Conservation (phyloP, 1,140 invertebrate genomes). For the Oppia nitens region DNA sequence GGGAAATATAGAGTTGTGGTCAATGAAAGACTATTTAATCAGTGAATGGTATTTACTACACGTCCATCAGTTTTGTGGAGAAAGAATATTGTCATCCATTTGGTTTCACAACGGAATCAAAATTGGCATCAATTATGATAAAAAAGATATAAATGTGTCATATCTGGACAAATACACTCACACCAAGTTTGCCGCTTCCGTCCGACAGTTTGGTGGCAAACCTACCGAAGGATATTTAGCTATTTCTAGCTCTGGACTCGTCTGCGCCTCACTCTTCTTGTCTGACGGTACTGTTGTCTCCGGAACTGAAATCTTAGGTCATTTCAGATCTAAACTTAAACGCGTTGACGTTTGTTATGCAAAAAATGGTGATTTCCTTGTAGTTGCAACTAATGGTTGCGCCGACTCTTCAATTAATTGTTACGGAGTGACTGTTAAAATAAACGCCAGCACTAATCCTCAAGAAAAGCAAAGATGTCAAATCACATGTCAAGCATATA, state of each 20-base stretch:
- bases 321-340: slow-evolving; percentile 50
- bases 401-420: slow-evolving; percentile 52
- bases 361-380: slow-evolving; percentile 58
- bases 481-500: slow-evolving; percentile 50
- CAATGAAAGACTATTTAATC: slow-evolving; percentile 53
- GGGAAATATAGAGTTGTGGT: slow-evolving; percentile 57
- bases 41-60: slow-evolving; percentile 50
- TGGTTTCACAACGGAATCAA: slow-evolving; percentile 70
- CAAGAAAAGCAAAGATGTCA: slow-evolving; percentile 28
- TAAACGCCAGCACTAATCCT: slow-evolving; percentile 3
- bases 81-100: slow-evolving; percentile 55
- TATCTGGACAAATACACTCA: slow-evolving; percentile 72
- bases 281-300: slow-evolving; percentile 19
- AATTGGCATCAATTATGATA: slow-evolving; percentile 52
- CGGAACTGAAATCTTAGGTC: slow-evolving; percentile 44
- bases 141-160: slow-evolving; percentile 50
- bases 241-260: slow-evolving; percentile 64
- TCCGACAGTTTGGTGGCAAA: slow-evolving; percentile 66
- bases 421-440: slow-evolving; percentile 42
- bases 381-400: slow-evolving; percentile 50
- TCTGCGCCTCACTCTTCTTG: slow-evolving; percentile 19
- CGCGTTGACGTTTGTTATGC: slow-evolving; percentile 54
- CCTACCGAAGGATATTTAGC: slow-evolving; percentile 60
- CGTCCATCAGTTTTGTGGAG: slow-evolving; percentile 40
- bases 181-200: slow-evolving; percentile 52